Evolutionary conservation across 2,888 invertebrate genomes (phyloP).

Genomic region (Syrphus vitripennis): DNA sequence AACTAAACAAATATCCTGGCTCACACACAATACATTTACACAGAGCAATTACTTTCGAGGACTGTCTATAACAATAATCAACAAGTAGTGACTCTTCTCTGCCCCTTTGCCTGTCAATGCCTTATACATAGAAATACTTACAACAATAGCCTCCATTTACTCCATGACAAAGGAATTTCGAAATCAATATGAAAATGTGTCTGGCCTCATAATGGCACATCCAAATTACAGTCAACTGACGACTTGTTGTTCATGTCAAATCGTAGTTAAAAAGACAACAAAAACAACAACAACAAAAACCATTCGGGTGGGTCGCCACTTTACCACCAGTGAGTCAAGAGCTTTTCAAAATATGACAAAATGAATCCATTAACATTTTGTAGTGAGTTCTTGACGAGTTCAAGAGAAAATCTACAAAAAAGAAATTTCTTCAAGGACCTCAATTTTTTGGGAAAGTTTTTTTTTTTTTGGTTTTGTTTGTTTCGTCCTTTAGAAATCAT

Average conservation of each 20-base stretch:
- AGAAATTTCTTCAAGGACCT: background rate
- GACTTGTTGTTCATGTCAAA: slow-evolving; percentile 34
- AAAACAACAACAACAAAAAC: background rate
- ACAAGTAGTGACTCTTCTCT: slow-evolving; percentile 55
- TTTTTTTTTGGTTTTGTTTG: background rate
- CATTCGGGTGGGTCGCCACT: background rate
- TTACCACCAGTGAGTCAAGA: background rate
- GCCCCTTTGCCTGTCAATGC: background rate
- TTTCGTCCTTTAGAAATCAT: background rate
- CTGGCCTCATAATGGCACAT: slow-evolving; percentile 49
- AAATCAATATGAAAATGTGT: slow-evolving; percentile 62
- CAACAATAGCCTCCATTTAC: slow-evolving; percentile 3
- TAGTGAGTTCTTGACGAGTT: background rate
- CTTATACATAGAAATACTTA: background rate
- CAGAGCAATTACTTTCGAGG: slow-evolving; percentile 50
- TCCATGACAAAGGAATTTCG: slow-evolving; percentile 39
- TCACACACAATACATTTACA: slow-evolving; percentile 35
- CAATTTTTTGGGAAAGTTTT: background rate
- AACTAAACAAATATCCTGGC: slow-evolving; percentile 40
- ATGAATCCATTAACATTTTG: background rate
- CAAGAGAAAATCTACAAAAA: background rate
- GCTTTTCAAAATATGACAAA: slow-evolving; percentile 22
- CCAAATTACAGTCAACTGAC: slow-evolving; percentile 38
- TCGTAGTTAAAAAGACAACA: background rate
- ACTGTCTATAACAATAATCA: slow-evolving; percentile 47